Evolutionary conservation across 2,113 vertebrate species (phyloP).

Genomic region (Datnioides undecimradiatus): DNA sequence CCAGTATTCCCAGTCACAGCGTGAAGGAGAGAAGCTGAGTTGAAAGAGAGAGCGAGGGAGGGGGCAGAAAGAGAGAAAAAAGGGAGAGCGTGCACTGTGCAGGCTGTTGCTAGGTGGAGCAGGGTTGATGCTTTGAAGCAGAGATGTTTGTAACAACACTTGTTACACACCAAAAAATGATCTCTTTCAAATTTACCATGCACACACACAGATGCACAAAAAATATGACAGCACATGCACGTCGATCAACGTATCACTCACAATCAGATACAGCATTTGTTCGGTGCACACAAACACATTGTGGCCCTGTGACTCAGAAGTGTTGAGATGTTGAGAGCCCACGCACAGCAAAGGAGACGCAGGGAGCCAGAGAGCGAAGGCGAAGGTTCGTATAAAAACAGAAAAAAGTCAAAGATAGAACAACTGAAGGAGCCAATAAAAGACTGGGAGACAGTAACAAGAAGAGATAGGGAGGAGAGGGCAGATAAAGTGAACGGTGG

Average conservation of each 20-base stretch:
- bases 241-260: background rate
- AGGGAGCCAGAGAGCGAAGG: background rate
- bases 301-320: slow-evolving; percentile 16
- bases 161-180: background rate
- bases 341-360: slow-evolving; percentile 10
- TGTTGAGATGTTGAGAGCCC: slow-evolving; percentile 11
- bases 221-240: background rate
- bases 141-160: slow-evolving; percentile 30
- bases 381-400: slow-evolving; percentile 30
- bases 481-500: background rate
- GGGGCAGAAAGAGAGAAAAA: slow-evolving; percentile 18
- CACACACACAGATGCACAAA: background rate
- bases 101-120: slow-evolving; percentile 79
- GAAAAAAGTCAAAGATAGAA: slow-evolving; percentile 22
- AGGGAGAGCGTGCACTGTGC: slow-evolving; percentile 16
- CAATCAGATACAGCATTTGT: background rate
- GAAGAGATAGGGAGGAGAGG: slow-evolving; percentile 23
- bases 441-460: slow-evolving; percentile 18
- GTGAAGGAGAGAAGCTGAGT: slow-evolving; percentile 8
- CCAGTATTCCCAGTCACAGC: slow-evolving; percentile 65
- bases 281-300: background rate
- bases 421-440: slow-evolving; percentile 10
- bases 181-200: slow-evolving; percentile 4
- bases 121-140: slow-evolving; percentile 54
- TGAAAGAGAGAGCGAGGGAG: slow-evolving; percentile 42